phyloP scores from a whole-genome alignment of 2,888 invertebrate species.

The Drosophila pseudotalamancana region DNA sequence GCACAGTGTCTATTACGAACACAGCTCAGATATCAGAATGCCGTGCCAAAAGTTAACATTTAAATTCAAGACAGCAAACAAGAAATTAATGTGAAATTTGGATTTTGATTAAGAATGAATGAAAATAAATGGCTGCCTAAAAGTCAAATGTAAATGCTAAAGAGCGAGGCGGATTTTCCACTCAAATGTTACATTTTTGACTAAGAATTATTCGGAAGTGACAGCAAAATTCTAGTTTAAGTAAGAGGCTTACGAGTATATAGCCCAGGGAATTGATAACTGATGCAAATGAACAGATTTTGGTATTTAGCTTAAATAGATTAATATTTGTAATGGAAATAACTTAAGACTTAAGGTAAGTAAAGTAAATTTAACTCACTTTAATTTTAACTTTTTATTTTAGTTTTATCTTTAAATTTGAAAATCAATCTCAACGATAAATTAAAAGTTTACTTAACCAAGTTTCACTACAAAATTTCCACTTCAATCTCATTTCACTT shows the following conservation, averaged over 20 bases:
- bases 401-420: too few relatives aligned
- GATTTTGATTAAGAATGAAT: conserved; percentile 57
- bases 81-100: conserved; percentile 56
- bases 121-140: conserved; percentile 45
- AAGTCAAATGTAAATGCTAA: conserved; percentile 23
- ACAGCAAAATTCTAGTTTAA: not conserved
- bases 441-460: not conserved
- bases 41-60: conserved; percentile 37
- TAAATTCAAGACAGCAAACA: conserved; percentile 42
- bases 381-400: too few relatives aligned
- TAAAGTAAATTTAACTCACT: too few relatives aligned
- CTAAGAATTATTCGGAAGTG: conserved; percentile 6
- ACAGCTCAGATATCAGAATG: conserved; percentile 27
- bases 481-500: not conserved
- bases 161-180: conserved; percentile 18
- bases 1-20: conserved; percentile 11
- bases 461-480: not conserved
- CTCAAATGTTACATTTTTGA: conserved; percentile 36
- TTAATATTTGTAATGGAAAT: too few relatives aligned
- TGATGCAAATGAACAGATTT: too few relatives aligned
- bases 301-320: too few relatives aligned
- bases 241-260: not conserved
- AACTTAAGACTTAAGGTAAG: too few relatives aligned
- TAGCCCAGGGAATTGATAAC: not conserved
- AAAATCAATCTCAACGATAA: too few relatives aligned